These are phyloP conservation scores for Sardina pilchardus DNA, from an alignment of 2,113 vertebrate species.

Conservation along the genomic window DNA sequence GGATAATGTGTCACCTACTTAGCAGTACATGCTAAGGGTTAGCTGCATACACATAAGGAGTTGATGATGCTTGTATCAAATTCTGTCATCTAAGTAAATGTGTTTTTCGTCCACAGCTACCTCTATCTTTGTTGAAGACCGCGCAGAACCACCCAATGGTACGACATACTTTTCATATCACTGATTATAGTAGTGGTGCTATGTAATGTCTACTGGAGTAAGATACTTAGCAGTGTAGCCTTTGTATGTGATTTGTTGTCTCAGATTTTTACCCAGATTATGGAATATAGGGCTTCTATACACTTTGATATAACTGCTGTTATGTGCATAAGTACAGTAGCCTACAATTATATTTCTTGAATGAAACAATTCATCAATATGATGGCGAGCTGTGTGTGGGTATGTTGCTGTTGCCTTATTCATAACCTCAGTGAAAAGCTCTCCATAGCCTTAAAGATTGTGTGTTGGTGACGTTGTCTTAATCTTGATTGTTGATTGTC, in stretches of 20 bases:
- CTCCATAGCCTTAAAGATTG: no score
- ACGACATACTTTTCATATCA: slow-evolving; percentile 55
- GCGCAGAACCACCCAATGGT: slow-evolving; percentile 99
- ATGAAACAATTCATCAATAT: background rate
- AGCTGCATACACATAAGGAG: background rate
- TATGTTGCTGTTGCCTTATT: no score
- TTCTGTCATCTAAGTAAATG: background rate
- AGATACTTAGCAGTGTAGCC: background rate
- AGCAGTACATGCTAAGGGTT: background rate
- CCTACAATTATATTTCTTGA: background rate
- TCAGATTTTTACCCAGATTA: no score
- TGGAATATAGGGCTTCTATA: no score
- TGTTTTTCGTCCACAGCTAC: slow-evolving; percentile 75
- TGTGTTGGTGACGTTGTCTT: no score
- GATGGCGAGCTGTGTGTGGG: no score
- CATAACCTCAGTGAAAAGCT: no score
- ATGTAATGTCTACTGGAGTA: background rate
- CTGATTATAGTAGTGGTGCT: background rate
- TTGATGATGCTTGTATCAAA: background rate
- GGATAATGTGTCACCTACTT: background rate
- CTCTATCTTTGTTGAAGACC: slow-evolving; percentile 91
- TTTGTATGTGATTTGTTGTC: background rate
- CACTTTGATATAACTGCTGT: no score
- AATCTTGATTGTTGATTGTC: no score
- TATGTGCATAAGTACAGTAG: no score